A percentile compares a stretch with the other conserved stretches of the same genome.
Evolutionary conservation across 2,113 vertebrate species (phyloP).

Genomic region (Terrapene triunguis): DNA sequence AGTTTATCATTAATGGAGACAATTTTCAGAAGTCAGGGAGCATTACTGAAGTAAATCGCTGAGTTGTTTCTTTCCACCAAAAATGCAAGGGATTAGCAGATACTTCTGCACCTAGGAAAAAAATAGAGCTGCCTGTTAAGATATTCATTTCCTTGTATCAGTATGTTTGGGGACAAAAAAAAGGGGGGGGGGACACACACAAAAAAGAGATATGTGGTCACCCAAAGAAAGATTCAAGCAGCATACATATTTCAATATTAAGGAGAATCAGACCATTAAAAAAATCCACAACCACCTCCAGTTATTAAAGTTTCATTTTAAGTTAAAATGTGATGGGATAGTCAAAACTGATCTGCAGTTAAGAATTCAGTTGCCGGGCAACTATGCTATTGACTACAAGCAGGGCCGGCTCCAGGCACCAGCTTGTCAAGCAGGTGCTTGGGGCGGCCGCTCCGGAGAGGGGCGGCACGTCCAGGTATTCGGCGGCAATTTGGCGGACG

Average conservation of each 20-base stretch:
- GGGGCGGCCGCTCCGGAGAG: no score
- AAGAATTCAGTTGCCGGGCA: not conserved
- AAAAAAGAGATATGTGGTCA: not conserved
- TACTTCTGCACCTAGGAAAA: not conserved
- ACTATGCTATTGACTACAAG: not conserved
- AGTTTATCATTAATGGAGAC: not conserved
- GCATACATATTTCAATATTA: not conserved
- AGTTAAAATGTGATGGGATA: not conserved
- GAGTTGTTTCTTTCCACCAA: slow-evolving; percentile 51
- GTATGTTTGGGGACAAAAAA: not conserved
- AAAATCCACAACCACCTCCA: not conserved
- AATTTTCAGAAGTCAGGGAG: not conserved
- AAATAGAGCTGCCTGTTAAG: slow-evolving; percentile 63
- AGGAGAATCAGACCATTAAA: not conserved
- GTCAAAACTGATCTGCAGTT: not conserved
- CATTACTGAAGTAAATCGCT: slow-evolving; percentile 55
- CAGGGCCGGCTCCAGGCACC: no score
- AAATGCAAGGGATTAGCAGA: slow-evolving; percentile 29
- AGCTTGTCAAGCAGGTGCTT: no score
- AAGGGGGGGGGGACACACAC: not conserved
- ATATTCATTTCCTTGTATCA: slow-evolving; percentile 49
- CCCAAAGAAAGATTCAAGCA: not conserved
- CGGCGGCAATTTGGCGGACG: no score
- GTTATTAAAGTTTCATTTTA: not conserved
- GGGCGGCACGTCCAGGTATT: no score